Evolutionary conservation across 2,113 vertebrate species (phyloP).

Genomic region (Polypterus bichir): DNA sequence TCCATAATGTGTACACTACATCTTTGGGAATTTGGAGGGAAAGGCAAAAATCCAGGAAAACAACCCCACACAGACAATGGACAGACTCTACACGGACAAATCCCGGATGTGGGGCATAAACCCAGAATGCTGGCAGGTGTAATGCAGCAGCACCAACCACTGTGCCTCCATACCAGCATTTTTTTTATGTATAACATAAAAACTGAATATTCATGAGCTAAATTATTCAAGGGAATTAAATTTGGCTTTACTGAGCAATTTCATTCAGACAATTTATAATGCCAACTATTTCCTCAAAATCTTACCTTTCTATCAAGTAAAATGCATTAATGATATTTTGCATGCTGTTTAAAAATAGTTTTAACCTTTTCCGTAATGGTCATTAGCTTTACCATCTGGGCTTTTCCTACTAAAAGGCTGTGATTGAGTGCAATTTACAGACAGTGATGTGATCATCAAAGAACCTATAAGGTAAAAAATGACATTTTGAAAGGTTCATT

Average conservation of each 20-base stretch:
- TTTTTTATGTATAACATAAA: conserved; percentile 22
- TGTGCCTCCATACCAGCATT: conserved; percentile 9
- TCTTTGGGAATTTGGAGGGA: no score
- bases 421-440: neutral
- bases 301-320: conserved; percentile 23
- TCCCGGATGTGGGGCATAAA: no score
- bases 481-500: conserved; percentile 5
- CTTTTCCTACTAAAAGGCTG: neutral
- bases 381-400: neutral
- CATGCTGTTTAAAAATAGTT: conserved; percentile 21
- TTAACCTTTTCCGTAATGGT: conserved; percentile 23
- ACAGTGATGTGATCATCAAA: neutral
- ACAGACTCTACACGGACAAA: no score
- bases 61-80: no score
- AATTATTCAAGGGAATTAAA: no score
- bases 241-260: no score
- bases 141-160: no score
- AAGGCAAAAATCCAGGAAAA: no score
- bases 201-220: conserved; percentile 33
- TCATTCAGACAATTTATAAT: neutral
- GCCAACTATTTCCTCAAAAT: conserved; percentile 19
- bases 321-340: conserved; percentile 27
- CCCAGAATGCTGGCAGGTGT: no score
- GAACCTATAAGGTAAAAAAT: conserved; percentile 1
- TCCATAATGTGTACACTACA: no score